These are phyloP conservation scores for Spilogale gracilis DNA, from an alignment of 2,113 vertebrate species.

Conservation along the genomic window DNA sequence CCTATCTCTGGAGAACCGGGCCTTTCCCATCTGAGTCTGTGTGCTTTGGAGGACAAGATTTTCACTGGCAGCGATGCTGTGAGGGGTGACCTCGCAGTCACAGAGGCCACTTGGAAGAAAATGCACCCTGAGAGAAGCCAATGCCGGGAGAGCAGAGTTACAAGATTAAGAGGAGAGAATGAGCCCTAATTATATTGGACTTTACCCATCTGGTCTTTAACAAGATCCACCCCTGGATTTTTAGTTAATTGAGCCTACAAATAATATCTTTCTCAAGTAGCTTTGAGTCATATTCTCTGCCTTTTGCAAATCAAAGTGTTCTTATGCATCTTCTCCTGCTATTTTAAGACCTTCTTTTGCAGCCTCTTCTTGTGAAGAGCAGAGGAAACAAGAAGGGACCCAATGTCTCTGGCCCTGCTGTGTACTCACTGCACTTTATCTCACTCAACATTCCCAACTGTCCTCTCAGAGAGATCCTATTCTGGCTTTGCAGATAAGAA, in stretches of 20 bases:
- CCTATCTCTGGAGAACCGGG: background rate
- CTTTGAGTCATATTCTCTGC: background rate
- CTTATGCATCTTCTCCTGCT: background rate
- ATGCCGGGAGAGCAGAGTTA: background rate
- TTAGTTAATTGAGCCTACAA: background rate
- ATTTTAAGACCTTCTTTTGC: background rate
- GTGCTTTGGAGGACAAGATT: background rate
- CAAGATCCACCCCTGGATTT: background rate
- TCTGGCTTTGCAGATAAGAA: background rate
- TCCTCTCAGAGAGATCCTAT: background rate
- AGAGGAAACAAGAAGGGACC: background rate
- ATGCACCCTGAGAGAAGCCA: background rate
- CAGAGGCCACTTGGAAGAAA: background rate
- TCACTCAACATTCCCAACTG: background rate
- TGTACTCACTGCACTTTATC: background rate
- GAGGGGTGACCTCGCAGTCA: background rate
- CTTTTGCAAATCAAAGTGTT: background rate
- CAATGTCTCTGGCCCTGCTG: background rate
- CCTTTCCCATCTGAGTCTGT: background rate
- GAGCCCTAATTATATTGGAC: background rate
- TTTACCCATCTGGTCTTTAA: background rate
- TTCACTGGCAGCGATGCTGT: background rate
- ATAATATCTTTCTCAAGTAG: background rate
- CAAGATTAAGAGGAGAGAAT: background rate
- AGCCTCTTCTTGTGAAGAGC: background rate